These are phyloP conservation scores for Sphaeridia pumilis DNA, from an alignment of 2,888 invertebrate genomes.

Conservation along the genomic window DNA sequence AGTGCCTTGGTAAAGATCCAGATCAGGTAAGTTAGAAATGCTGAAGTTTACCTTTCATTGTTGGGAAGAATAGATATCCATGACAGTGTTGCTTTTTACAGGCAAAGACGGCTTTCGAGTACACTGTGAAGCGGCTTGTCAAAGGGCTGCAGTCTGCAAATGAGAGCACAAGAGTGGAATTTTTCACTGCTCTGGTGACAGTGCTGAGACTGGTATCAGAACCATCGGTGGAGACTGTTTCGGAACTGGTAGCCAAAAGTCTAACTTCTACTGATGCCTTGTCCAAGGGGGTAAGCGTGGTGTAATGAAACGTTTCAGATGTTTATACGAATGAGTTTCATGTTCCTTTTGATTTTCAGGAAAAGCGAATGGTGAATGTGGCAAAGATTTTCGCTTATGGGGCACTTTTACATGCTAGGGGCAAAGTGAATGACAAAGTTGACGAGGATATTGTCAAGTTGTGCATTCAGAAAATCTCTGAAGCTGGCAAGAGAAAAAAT, in stretches of 20 bases:
- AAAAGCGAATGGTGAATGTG: slow-evolving; percentile 10
- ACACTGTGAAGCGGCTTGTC: slow-evolving; percentile 56
- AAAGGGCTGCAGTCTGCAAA: slow-evolving; percentile 43
- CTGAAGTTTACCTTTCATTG: too few species aligned
- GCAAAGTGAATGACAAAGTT: background rate
- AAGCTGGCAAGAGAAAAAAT: slow-evolving; percentile 4
- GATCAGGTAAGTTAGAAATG: slow-evolving; percentile 3
- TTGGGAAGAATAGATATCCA: too few species aligned
- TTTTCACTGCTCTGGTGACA: slow-evolving; percentile 55
- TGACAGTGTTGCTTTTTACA: background rate
- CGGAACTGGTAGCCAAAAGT: slow-evolving; percentile 52
- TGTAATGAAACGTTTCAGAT: background rate
- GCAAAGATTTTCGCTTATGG: slow-evolving; percentile 14
- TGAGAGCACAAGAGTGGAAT: slow-evolving; percentile 46
- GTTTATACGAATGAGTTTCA: background rate
- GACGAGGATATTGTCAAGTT: background rate
- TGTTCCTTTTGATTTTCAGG: slow-evolving; percentile 13
- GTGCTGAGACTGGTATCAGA: slow-evolving; percentile 47
- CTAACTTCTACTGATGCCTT: slow-evolving; percentile 38
- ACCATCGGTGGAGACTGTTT: slow-evolving; percentile 45
- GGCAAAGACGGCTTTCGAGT: slow-evolving; percentile 41
- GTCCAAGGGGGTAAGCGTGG: background rate
- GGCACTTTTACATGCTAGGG: slow-evolving; percentile 8
- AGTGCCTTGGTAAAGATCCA: background rate
- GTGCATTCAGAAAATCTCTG: background rate